A percentile compares a stretch with the other conserved stretches of the same genome.
Evolutionary conservation across 2,113 vertebrate species (phyloP).

Genomic region (Mesocricetus auratus): DNA sequence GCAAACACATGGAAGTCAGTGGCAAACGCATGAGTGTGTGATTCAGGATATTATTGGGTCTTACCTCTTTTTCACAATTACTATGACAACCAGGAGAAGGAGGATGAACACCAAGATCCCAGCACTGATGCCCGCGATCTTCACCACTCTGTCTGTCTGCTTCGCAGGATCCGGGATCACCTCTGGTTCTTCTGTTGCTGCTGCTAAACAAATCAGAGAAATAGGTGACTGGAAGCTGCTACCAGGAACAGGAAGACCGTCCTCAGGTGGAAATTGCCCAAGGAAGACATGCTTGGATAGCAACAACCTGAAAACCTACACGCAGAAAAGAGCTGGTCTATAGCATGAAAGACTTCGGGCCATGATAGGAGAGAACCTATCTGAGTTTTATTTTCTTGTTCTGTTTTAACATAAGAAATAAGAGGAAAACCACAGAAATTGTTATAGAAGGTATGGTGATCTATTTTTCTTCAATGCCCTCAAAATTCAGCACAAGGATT

Average conservation of each 20-base stretch:
- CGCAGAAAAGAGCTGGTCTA: background rate
- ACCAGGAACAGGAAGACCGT: slow-evolving; percentile 43
- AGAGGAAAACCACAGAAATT: background rate
- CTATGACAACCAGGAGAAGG: slow-evolving; percentile 95
- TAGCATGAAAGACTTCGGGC: background rate
- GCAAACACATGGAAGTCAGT: slow-evolving; percentile 44
- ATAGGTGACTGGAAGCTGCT: slow-evolving; percentile 75
- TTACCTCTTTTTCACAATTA: slow-evolving; percentile 99
- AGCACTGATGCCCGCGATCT: slow-evolving; percentile 98
- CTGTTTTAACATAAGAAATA: background rate
- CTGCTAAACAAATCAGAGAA: slow-evolving; percentile 86
- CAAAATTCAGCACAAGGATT: background rate
- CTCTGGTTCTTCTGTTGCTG: slow-evolving; percentile 98
- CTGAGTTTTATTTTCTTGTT: background rate
- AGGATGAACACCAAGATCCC: slow-evolving; percentile 97
- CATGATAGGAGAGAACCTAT: background rate
- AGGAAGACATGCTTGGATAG: slow-evolving; percentile 14
- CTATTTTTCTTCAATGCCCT: background rate
- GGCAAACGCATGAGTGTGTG: background rate
- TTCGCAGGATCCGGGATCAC: slow-evolving; percentile 97
- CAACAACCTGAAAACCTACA: slow-evolving; percentile 22
- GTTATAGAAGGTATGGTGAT: background rate
- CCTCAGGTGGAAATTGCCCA: background rate
- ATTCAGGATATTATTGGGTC: slow-evolving; percentile 72
- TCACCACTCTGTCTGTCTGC: slow-evolving; percentile 97